These are phyloP conservation scores for Neostethus bicornis DNA, from an alignment of 2,797 vertebrate species.

Conservation along the genomic window DNA sequence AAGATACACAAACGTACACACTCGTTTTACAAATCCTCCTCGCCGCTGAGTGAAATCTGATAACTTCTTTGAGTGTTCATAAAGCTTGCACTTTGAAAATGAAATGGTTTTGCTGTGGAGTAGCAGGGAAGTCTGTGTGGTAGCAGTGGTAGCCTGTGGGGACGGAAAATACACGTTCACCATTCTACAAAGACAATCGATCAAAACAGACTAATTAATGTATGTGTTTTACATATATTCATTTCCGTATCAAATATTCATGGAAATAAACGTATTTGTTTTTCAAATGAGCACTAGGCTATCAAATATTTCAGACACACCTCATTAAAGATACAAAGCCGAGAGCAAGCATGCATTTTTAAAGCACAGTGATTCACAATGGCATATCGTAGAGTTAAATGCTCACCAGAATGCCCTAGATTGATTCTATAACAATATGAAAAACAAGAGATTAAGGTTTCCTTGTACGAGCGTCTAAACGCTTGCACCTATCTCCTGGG, in stretches of 20 bases:
- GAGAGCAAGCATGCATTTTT: slow-evolving; percentile 79
- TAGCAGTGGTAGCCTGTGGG: slow-evolving; percentile 66
- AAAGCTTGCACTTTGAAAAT: slow-evolving; percentile 73
- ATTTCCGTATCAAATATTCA: slow-evolving; percentile 81
- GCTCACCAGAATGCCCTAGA: slow-evolving; percentile 50
- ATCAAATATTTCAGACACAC: slow-evolving; percentile 79
- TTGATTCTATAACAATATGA: slow-evolving; percentile 29
- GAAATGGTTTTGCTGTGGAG: slow-evolving; percentile 73
- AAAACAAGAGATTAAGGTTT: slow-evolving; percentile 32
- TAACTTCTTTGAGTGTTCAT: slow-evolving; percentile 45
- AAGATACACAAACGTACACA: neutral
- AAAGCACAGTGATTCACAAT: slow-evolving; percentile 68
- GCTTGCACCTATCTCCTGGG: slow-evolving; percentile 2
- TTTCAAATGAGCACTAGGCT: slow-evolving; percentile 75
- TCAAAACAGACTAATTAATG: slow-evolving; percentile 83
- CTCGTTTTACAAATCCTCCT: slow-evolving; percentile 39
- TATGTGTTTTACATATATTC: slow-evolving; percentile 83
- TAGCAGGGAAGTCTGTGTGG: slow-evolving; percentile 70
- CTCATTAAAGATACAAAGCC: slow-evolving; percentile 79
- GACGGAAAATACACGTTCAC: slow-evolving; percentile 66
- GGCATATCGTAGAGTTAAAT: slow-evolving; percentile 40
- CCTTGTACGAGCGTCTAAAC: slow-evolving; percentile 9
- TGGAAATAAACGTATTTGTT: slow-evolving; percentile 80
- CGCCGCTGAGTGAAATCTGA: slow-evolving; percentile 38
- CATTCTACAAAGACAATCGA: slow-evolving; percentile 79